Evolutionary conservation across 2,797 vertebrate species (phyloP).

Genomic region (Oreortyx pictus): DNA sequence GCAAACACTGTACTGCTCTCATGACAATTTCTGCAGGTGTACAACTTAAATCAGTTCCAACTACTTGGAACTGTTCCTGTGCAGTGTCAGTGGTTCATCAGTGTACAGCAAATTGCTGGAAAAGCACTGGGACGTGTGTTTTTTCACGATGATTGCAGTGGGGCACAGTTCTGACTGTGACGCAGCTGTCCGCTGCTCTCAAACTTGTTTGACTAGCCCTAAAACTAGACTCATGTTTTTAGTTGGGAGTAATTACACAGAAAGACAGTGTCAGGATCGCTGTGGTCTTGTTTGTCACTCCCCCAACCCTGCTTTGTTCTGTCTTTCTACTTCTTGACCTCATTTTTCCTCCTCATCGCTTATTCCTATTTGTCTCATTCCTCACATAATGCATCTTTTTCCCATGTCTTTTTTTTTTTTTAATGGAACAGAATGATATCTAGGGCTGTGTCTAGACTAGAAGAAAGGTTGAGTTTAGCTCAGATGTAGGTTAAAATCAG

Average conservation of each 20-base stretch:
- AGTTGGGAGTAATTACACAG: not conserved
- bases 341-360: conserved; percentile 50
- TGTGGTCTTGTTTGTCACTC: not conserved
- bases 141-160: not conserved
- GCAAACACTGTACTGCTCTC: not conserved
- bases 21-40: not conserved
- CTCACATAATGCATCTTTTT: conserved; percentile 3
- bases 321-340: conserved; percentile 58
- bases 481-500: not conserved
- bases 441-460: conserved; percentile 36
- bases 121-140: not conserved
- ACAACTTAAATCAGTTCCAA: conserved; percentile 10
- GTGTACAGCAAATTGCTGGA: not conserved
- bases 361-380: conserved; percentile 46
- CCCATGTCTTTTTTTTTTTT: conserved; percentile 30
- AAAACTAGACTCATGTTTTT: not conserved
- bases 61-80: not conserved
- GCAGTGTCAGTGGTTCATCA: accelerated
- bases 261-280: not conserved
- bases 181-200: not conserved
- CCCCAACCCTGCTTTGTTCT: not conserved
- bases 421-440: conserved; percentile 52
- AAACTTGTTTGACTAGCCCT: not conserved
- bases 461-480: conserved; percentile 14
- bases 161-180: not conserved